phyloP scores from a whole-genome alignment of 2,888 invertebrate genomes.

The Synanthedon formicaeformis region DNA sequence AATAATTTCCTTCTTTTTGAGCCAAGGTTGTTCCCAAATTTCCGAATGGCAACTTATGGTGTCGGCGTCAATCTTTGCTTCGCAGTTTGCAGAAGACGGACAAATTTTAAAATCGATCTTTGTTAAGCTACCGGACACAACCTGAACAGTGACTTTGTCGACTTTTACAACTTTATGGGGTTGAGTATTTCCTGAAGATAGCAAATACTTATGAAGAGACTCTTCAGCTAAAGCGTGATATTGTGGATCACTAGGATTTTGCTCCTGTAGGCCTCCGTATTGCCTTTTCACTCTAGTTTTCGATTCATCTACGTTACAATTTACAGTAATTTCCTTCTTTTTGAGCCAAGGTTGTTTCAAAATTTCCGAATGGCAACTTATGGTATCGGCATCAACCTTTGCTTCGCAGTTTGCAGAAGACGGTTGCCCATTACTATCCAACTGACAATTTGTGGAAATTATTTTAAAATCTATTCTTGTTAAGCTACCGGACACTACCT shows the following conservation, averaged over 20 bases:
- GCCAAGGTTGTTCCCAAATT: slow-evolving; percentile 72
- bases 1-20: slow-evolving; percentile 35
- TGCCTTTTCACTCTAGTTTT: too few relatives aligned
- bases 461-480: slow-evolving; percentile 43
- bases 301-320: not conserved
- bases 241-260: slow-evolving; percentile 16
- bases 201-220: slow-evolving; percentile 18
- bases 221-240: slow-evolving; percentile 16
- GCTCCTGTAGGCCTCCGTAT: slow-evolving; percentile 2
- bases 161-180: slow-evolving; percentile 16
- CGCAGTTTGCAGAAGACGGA: not conserved
- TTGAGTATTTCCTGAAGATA: slow-evolving; percentile 5
- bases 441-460: slow-evolving; percentile 40
- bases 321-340: slow-evolving; percentile 1
- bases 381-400: not conserved
- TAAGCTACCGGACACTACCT: slow-evolving; percentile 55
- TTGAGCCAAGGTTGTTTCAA: slow-evolving; percentile 1
- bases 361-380: not conserved
- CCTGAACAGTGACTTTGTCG: slow-evolving; percentile 18
- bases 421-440: not conserved
- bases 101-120: slow-evolving; percentile 37
- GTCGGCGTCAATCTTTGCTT: slow-evolving; percentile 24
- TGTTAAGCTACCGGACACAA: slow-evolving; percentile 55
- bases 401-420: not conserved
- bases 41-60: slow-evolving; percentile 39